phyloP scores from a whole-genome alignment of 1,140 invertebrate genomes.

The Euura saliciscinereae region DNA sequence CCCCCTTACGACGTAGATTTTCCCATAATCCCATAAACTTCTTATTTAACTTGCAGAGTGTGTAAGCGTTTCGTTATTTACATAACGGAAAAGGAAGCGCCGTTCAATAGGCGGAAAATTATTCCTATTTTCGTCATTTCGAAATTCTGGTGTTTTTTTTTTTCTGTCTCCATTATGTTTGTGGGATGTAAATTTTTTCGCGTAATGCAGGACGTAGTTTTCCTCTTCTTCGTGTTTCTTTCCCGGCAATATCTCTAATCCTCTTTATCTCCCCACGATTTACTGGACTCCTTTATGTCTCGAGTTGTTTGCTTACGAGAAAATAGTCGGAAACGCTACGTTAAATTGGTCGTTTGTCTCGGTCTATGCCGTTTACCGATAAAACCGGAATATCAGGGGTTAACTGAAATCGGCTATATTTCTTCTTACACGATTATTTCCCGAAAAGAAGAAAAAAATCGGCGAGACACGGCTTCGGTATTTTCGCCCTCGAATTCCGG shows the following conservation, averaged over 20 bases:
- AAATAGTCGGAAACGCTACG: not conserved
- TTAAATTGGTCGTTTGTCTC: not conserved
- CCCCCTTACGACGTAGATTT: too few species aligned
- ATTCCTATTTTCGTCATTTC: too few species aligned
- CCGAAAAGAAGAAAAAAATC: not conserved
- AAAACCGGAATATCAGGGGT: not conserved
- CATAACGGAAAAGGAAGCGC: too few species aligned
- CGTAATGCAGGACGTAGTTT: too few species aligned
- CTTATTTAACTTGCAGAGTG: too few species aligned
- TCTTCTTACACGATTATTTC: not conserved
- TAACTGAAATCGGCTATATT: not conserved
- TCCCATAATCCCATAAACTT: too few species aligned
- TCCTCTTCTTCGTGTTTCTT: not conserved
- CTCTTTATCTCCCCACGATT: not conserved
- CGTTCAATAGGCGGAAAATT: too few species aligned
- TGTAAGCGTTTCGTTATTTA: too few species aligned
- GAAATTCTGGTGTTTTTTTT: too few species aligned
- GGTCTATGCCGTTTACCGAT: not conserved
- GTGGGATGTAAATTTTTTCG: too few species aligned
- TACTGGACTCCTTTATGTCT: not conserved
- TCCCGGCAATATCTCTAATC: not conserved
- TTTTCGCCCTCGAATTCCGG: not conserved
- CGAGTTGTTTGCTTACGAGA: not conserved
- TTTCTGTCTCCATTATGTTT: too few species aligned
- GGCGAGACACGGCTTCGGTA: not conserved